Conservation (phyloP, 2,113 vertebrate genomes). For the Carlito syrichta region DNA sequence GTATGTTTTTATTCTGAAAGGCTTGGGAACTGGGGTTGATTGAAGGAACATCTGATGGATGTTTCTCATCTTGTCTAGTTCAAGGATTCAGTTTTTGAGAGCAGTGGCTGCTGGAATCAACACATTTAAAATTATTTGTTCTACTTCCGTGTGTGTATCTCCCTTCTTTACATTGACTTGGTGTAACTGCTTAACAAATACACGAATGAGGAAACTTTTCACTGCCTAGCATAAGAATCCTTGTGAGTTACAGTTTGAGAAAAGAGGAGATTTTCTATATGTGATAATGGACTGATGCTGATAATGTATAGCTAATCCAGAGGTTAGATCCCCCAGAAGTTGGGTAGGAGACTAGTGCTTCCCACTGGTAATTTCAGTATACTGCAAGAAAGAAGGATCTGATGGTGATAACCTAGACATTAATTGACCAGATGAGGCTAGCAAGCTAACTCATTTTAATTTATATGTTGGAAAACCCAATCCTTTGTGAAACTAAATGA, state of each 20-base stretch:
- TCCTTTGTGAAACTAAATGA: conserved; percentile 25
- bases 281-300: background rate
- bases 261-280: background rate
- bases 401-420: background rate
- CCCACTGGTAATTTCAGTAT: background rate
- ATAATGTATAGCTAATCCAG: conserved; percentile 8
- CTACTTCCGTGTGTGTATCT: background rate
- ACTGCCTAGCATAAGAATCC: background rate
- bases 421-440: background rate
- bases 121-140: conserved; percentile 2
- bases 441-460: background rate
- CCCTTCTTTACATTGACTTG: background rate
- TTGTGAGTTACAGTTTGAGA: background rate
- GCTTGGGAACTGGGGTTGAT: background rate
- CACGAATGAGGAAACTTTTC: background rate
- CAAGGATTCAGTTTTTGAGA: background rate
- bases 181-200: background rate
- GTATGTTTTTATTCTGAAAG: background rate
- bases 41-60: background rate
- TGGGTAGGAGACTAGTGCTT: background rate
- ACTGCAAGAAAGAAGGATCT: background rate
- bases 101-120: background rate
- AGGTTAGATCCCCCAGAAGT: background rate
- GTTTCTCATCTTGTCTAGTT: background rate
- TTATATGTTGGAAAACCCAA: background rate